Conservation (phyloP, 2,888 invertebrate genomes). For the Tribolium freemani region DNA sequence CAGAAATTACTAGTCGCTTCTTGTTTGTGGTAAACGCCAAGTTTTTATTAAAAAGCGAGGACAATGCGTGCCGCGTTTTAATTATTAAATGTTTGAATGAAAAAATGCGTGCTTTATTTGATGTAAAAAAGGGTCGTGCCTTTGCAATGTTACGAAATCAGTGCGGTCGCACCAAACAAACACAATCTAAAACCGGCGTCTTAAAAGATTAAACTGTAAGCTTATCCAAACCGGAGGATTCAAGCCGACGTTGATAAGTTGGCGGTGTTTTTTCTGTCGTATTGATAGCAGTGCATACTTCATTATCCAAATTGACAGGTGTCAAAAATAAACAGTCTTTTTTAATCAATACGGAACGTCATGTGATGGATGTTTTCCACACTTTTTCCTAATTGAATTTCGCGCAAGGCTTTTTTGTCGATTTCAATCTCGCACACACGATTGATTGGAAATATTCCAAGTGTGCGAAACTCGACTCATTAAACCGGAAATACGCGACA, state of each 20-base stretch:
- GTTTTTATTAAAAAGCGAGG: too few species aligned
- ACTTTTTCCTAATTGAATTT: background rate
- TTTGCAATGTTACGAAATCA: background rate
- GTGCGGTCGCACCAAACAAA: background rate
- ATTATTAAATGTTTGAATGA: background rate
- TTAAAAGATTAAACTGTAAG: background rate
- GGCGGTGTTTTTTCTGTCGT: background rate
- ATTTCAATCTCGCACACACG: background rate
- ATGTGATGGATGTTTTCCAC: background rate
- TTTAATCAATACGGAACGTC: too few species aligned
- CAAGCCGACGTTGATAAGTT: background rate
- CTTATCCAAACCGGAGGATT: background rate
- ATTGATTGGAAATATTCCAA: background rate
- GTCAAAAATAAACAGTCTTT: too few species aligned
- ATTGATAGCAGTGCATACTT: background rate
- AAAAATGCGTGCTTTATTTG: background rate
- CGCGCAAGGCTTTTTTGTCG: background rate
- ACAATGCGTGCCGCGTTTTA: background rate
- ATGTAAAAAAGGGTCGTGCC: background rate
- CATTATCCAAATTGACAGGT: background rate
- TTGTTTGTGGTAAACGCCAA: too few species aligned
- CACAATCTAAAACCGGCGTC: background rate
- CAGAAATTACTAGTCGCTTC: too few species aligned
- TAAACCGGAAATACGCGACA: background rate
- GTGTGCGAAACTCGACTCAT: background rate